Percentiles rank a stretch among this genome's conserved stretches.
phyloP scores from a whole-genome alignment of 2,797 vertebrate genomes.

The Phrynocephalus forsythii region DNA sequence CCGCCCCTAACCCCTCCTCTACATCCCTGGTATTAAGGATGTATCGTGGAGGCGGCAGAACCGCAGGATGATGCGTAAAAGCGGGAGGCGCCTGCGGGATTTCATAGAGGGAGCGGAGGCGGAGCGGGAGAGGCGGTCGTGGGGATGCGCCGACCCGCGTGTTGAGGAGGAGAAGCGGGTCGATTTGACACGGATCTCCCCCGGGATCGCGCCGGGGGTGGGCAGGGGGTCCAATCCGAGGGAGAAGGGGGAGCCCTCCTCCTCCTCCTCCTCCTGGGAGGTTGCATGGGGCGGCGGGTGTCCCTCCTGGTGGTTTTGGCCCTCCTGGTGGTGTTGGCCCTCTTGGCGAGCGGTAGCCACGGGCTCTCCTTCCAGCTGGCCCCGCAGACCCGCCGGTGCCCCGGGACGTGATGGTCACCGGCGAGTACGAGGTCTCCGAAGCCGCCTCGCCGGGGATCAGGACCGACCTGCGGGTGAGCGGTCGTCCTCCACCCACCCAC shows the following conservation, averaged over 20 bases:
- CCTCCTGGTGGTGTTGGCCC: neutral
- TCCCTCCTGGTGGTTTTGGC: neutral
- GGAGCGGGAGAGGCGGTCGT: neutral
- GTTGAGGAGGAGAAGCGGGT: too few species aligned
- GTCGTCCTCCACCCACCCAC: too few species aligned
- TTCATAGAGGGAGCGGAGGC: too few species aligned
- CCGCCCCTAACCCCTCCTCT: too few species aligned
- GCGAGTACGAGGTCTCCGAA: constrained; percentile 58
- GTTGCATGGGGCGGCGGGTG: neutral
- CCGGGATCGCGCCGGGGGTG: too few species aligned
- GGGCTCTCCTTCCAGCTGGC: constrained; percentile 36
- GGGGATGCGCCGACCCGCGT: neutral
- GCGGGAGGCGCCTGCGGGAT: too few species aligned
- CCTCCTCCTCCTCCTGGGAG: too few species aligned
- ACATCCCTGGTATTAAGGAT: too few species aligned
- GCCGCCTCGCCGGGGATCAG: constrained; percentile 29
- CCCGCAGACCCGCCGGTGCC: constrained; percentile 49
- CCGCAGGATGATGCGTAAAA: too few species aligned
- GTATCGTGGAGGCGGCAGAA: too few species aligned
- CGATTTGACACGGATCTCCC: neutral
- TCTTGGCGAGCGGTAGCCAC: neutral
- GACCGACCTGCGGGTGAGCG: constrained; percentile 51
- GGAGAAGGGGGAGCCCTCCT: too few species aligned
- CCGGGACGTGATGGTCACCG: constrained; percentile 62
- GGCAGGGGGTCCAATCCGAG: too few species aligned